Base-by-base conservation (phyloP, 2,113 vertebrate species). In the Chaenogobius annularis region DNA sequence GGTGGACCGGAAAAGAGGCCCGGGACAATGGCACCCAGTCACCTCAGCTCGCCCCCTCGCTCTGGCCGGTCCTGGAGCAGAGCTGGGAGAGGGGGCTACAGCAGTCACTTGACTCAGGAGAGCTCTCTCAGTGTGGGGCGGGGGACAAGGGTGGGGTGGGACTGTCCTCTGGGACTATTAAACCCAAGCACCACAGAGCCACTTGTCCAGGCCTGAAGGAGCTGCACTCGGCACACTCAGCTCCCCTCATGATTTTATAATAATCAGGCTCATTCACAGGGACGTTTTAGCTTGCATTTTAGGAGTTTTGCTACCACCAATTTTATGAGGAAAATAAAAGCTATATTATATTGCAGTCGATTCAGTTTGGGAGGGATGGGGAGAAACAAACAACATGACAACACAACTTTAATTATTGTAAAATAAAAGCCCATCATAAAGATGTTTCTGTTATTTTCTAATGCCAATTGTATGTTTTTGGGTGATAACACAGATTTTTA, bases 51-150 rank as follows among this genome's bases (percentile, higher is more conserved):
- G 78, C 75, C 82, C 83, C 73, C 87, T 69, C 70, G 69, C 69
- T 74, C 66, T 77, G 87, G 89, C 85, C 83, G 78, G 84, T 81
- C 81, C 70, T 83, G 77, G 83, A 79, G 79, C 77, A 73, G 79
- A 79, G 65, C 77, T 43, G 17, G 74, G 83, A 83, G 83, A 63
- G 69, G 78, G 81, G 75, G 85, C 73, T 83, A 84, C 82, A 86
- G 87, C 82, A 91, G 89, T 90, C 86, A 90, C 88, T 89, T 89
- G 88, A 90, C 88, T 87, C 82, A 88, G 79, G 81, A 84, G 85
- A 84, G 72, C 83, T 76, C 78, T 82, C 82, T 86, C 69, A 66
- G 54, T 74, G 82, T 70, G 75, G 84, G 70, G 14, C 14, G 14
- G 22, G 54, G 85, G 84, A 69, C 9, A 11, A 7, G 54, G 23